A percentile compares a stretch with the other conserved stretches of the same genome.
These are phyloP conservation scores for Cheilinus undulatus DNA, from an alignment of 2,113 vertebrate species.

Conservation along the genomic window DNA sequence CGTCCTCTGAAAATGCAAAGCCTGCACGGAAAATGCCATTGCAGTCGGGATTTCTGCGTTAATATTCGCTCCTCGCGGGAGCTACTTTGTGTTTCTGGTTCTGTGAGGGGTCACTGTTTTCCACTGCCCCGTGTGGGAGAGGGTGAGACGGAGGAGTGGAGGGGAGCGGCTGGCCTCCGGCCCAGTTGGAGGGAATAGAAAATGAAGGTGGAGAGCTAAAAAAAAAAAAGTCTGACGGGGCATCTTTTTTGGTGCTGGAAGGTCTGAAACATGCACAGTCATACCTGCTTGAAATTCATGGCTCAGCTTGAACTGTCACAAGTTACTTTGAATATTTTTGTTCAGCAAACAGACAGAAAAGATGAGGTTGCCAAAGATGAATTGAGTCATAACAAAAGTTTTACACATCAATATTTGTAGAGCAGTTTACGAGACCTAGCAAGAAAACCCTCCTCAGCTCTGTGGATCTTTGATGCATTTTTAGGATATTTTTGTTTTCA, in stretches of 20 bases:
- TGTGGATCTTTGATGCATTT: too few relatives aligned
- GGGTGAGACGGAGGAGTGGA: conserved; percentile 33
- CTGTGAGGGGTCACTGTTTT: conserved; percentile 73
- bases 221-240: conserved; percentile 64
- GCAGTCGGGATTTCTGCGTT: conserved; percentile 57
- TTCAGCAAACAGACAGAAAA: background rate
- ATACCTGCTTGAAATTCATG: conserved; percentile 44
- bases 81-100: conserved; percentile 36
- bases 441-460: too few relatives aligned
- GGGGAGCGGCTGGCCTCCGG: conserved; percentile 53
- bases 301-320: background rate
- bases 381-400: too few relatives aligned
- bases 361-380: too few relatives aligned
- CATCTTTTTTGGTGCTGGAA: conserved; percentile 36
- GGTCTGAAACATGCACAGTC: conserved; percentile 60
- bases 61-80: conserved; percentile 37
- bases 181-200: conserved; percentile 44
- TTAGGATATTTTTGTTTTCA: too few relatives aligned
- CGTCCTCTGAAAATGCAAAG: conserved; percentile 56
- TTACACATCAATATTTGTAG: too few relatives aligned
- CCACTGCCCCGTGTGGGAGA: conserved; percentile 59
- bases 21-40: conserved; percentile 57
- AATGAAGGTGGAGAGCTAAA: conserved; percentile 51
- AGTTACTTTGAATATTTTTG: background rate
- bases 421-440: too few relatives aligned